Base-by-base conservation (phyloP, 2,888 invertebrate species). In the Mythimna lalbum region DNA sequence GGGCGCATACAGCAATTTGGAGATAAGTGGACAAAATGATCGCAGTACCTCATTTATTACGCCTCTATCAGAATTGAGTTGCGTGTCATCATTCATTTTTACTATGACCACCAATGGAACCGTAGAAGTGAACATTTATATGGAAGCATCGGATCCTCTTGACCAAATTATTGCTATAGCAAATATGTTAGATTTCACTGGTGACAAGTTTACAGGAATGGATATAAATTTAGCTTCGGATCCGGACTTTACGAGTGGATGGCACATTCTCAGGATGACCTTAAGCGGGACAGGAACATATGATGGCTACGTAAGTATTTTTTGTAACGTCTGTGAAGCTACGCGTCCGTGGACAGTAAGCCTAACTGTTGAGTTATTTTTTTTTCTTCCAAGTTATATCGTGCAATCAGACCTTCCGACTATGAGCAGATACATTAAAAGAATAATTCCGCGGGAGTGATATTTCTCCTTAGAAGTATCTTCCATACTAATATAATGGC, bases 11-110 rank as follows among this genome's bases (percentile, higher is more conserved):
- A 65, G 57, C 21, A 31, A 73, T 55, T 47, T 63, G n/a, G n/a
- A 36, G 4, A 12, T 84, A 19, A 10, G 33, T n/a, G 74, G 85
- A 27, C 88, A 85, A 12, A 55, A 90, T 74, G 70, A 78, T 1
- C 39, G 50, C 1, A 91, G 92, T 55, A 72, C 69, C 0, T 73
- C 52, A 6, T 91, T 86, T 60, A 88, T 93, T 59, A 79, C 84
- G 0, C 89, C 89, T 17, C n/a, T n/a, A 23, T 2, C 39, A 56
- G 67, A 21, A 31, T 10, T 27, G 3, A 74, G 61, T 61, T 73
- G 76, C 55, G 63, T 31, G 23, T 43, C 68, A 49, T 76, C 73
- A 56, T 60, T 39, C 19, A 39, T 33, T 39, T 67, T 73, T 67
- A 19, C 59, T 5, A 60, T 73, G 59, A 55, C 23, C 7, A 0